Percentiles rank a stretch among this genome's conserved stretches.
Conservation (phyloP, 2,797 vertebrate species). For the Adelosebastes latens region DNA sequence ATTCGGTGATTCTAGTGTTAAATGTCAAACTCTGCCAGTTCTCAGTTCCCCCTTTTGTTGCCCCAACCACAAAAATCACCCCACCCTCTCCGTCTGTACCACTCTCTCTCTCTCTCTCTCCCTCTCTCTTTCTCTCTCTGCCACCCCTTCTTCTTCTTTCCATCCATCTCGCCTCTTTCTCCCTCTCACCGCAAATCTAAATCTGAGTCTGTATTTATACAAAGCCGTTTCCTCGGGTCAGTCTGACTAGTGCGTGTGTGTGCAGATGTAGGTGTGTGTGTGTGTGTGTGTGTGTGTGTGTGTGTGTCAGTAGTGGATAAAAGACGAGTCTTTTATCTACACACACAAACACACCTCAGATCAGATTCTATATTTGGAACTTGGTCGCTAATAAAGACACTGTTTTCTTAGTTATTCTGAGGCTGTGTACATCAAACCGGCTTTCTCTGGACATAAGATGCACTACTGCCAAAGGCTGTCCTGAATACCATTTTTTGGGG, state of each 20-base stretch:
- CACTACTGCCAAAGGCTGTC: neutral
- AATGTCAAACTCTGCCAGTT: slow-evolving; percentile 59
- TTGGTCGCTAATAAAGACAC: neutral
- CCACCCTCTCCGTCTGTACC: slow-evolving; percentile 68
- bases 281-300: neutral
- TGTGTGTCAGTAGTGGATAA: slow-evolving; percentile 14
- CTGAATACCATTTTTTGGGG: no score
- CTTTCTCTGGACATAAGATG: neutral
- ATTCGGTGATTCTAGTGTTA: slow-evolving; percentile 66
- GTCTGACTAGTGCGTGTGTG: slow-evolving; percentile 21
- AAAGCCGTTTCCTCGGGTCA: slow-evolving; percentile 66
- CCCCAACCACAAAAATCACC: slow-evolving; percentile 79
- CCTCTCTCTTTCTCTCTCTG: slow-evolving; percentile 15
- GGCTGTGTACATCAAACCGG: neutral
- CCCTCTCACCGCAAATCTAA: slow-evolving; percentile 72
- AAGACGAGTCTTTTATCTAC: neutral
- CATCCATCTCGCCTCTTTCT: slow-evolving; percentile 54
- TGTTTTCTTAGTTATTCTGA: neutral
- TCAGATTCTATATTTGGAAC: slow-evolving; percentile 32
- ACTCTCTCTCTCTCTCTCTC: slow-evolving; percentile 30
- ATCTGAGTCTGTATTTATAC: slow-evolving; percentile 75
- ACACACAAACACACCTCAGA: neutral
- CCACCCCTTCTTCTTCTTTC: slow-evolving; percentile 61
- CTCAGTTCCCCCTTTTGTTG: slow-evolving; percentile 78
- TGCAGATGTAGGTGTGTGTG: slow-evolving; percentile 1